These are phyloP conservation scores for Acronicta leporina DNA, from an alignment of 2,888 invertebrate species.

Conservation along the genomic window DNA sequence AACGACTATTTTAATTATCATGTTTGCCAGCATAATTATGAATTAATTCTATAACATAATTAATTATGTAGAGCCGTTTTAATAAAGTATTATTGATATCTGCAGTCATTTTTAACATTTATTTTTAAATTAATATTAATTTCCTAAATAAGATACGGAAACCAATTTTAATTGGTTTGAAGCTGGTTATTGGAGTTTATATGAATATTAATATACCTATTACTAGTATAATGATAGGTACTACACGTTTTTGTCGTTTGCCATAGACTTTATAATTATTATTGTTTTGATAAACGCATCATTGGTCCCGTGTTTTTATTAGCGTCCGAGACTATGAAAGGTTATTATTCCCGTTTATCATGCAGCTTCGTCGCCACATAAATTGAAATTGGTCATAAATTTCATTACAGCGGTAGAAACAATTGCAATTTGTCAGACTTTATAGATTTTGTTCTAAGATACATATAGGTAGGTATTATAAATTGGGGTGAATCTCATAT, in stretches of 20 bases:
- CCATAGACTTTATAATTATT: too few species aligned
- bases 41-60: conserved; percentile 21
- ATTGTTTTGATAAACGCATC: conserved; percentile 34
- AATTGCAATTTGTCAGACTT: background rate
- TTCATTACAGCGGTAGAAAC: background rate
- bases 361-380: background rate
- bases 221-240: too few species aligned
- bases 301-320: conserved; percentile 43
- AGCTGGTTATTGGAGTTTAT: conserved; percentile 3
- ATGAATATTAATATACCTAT: conserved; percentile 33
- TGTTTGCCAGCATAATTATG: conserved; percentile 7
- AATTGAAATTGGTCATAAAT: background rate
- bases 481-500: too few species aligned
- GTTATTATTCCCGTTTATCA: conserved; percentile 12
- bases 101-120: conserved; percentile 9
- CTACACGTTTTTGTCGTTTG: conserved; percentile 34
- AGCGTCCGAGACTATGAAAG: conserved; percentile 3
- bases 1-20: background rate
- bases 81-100: conserved; percentile 12
- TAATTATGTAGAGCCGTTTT: conserved; percentile 20
- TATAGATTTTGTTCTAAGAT: background rate
- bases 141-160: conserved; percentile 8
- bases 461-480: background rate
- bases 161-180: conserved; percentile 5
- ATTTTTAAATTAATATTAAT: conserved; percentile 2